Evolutionary conservation across 1,140 invertebrate species (phyloP), one percentile per base, ranked within the genome.

Genomic region (Drosophila yakuba): DNA sequence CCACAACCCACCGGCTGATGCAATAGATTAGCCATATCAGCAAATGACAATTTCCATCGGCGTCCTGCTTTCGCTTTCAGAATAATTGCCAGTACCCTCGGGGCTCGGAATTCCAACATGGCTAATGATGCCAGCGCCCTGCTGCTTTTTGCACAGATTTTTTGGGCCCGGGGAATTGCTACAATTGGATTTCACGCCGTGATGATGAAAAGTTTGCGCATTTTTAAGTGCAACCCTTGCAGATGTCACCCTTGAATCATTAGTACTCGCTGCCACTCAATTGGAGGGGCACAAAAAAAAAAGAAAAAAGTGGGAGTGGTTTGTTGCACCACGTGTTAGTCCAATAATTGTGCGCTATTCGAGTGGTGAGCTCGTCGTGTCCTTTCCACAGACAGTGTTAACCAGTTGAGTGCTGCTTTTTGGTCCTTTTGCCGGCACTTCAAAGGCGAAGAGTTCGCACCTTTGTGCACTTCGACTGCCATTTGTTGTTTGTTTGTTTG

Each of bases 1-100:
- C 62, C 36, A 51, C 54, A 43, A 52, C n/a, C 50, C 48, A 25
- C 55, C 74, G 44, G 41, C 74, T 77, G 78, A 78, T 82, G 66
- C 61, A 74, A 73, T 73, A 74, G 75, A 84, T 86, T 74, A 86
- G 67, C 57, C 56, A 41, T 75, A 75, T 77, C 81, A 74, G 55
- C 74, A 84, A 67, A 68, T 62, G 68, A 41, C 57, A 58, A 74
- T 69, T 66, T 64, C 62, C 52, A 39, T 56, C 73, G 48, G 48
- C 48, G 72, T 35, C 23, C 44, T 41, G 38, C 58, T 39, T 68
- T 62, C 58, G 48, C 61, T 73, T 80, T 62, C 58, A 17, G 69
- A 59, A 76, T 81, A 57, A 81, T 80, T 80, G 58, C 48, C 25
- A 14, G 44, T 32, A 28, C 72, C 73, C 73, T 75, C 25, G 71